Percentiles rank a stretch among this genome's conserved stretches.
These are phyloP conservation scores for Drosophila orena DNA, from an alignment of 1,140 invertebrate genomes.

Conservation along the genomic window DNA sequence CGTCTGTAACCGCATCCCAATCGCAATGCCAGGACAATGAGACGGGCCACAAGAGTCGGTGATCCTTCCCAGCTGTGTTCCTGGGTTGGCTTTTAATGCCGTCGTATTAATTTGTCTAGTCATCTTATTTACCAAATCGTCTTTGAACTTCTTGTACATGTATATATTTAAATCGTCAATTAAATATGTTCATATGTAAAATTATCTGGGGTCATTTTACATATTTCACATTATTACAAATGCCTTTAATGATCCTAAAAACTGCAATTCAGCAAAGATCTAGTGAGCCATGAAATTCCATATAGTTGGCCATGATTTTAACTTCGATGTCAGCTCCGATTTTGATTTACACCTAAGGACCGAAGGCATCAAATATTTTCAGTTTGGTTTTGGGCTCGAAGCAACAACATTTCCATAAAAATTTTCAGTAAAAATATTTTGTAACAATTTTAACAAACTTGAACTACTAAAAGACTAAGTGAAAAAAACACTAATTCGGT, in stretches of 20 bases:
- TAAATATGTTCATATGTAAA: background rate
- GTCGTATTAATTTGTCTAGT: background rate
- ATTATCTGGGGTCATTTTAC: too few relatives aligned
- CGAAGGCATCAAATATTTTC: background rate
- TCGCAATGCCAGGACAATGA: background rate
- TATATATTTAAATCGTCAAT: background rate
- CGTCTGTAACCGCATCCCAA: too few relatives aligned
- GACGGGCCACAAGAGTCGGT: background rate
- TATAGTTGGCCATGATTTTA: background rate
- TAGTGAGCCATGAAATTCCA: background rate
- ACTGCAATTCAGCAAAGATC: background rate
- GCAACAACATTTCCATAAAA: background rate
- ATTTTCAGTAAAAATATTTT: background rate
- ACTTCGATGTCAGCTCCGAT: background rate
- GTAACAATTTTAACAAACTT: background rate
- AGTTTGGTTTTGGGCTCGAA: background rate
- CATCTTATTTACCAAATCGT: background rate
- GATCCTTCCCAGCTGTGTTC: too few relatives aligned
- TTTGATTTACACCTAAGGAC: background rate
- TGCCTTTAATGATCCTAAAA: too few relatives aligned
- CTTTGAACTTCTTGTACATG: background rate
- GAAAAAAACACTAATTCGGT: too few relatives aligned
- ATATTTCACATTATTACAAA: background rate
- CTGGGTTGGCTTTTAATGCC: background rate
- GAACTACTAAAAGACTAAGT: too few relatives aligned